Percentiles rank a stretch among this genome's conserved stretches.
phyloP scores from a whole-genome alignment of 2,888 invertebrate species.

The Ariolimax columbianus region DNA sequence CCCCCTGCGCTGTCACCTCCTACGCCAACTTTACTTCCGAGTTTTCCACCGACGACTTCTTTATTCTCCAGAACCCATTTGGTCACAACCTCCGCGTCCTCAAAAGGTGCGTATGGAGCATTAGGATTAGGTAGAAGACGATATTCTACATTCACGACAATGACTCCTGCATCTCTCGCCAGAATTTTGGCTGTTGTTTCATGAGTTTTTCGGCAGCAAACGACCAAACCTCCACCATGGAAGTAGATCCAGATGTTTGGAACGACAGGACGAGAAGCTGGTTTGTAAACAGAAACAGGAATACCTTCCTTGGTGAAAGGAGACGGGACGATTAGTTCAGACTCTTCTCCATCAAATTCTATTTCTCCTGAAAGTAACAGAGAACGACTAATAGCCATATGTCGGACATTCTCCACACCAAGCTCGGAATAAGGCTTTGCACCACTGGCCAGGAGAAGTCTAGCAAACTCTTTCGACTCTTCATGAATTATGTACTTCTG shows the following conservation, averaged over 20 bases:
- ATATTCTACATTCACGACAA: slow-evolving; percentile 52
- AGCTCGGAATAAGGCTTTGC: slow-evolving; percentile 1
- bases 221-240: slow-evolving; percentile 42
- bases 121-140: slow-evolving; percentile 51
- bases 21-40: slow-evolving; percentile 43
- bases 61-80: slow-evolving; percentile 54
- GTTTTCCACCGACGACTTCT: slow-evolving; percentile 26
- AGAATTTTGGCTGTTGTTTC: slow-evolving; percentile 4
- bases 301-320: slow-evolving; percentile 20
- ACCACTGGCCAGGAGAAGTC: neutral
- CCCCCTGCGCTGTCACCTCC: slow-evolving; percentile 49
- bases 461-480: neutral
- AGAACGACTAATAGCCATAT: neutral
- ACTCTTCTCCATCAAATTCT: slow-evolving; percentile 33
- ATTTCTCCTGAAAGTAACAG: neutral
- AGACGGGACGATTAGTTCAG: slow-evolving; percentile 36
- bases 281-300: slow-evolving; percentile 46
- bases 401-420: slow-evolving; percentile 2
- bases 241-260: slow-evolving; percentile 39
- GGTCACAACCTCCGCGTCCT: slow-evolving; percentile 46
- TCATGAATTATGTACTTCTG: slow-evolving; percentile 38
- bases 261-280: neutral
- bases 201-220: slow-evolving; percentile 11
- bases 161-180: slow-evolving; percentile 39
- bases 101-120: slow-evolving; percentile 49